phyloP scores from a whole-genome alignment of 23 tunicate genomes.

The Trididemnum miniatum region DNA sequence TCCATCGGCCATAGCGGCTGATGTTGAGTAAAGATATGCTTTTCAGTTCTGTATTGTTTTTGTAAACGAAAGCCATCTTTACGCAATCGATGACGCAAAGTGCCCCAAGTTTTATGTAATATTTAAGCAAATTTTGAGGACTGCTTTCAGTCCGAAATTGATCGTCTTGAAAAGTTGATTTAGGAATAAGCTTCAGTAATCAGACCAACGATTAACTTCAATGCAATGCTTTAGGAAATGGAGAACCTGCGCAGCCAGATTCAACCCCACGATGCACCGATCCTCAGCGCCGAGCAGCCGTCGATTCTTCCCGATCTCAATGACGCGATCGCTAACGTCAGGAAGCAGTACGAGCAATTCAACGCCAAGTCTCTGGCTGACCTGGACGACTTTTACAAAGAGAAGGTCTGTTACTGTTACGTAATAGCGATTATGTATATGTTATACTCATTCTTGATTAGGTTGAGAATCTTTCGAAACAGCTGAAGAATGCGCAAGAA shows the following conservation, averaged over 20 bases:
- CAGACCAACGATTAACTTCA: too few relatives aligned
- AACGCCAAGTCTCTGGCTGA: slow-evolving; percentile 81
- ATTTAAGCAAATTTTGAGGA: too few relatives aligned
- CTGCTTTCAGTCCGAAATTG: too few relatives aligned
- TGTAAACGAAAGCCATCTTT: too few relatives aligned
- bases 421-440: background rate
- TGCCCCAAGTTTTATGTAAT: too few relatives aligned
- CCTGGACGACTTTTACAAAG: slow-evolving; percentile 75
- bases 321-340: slow-evolving; percentile 68
- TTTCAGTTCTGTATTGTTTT: too few relatives aligned
- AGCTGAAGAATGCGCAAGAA: slow-evolving; percentile 60
- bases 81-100: too few relatives aligned
- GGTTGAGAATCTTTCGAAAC: slow-evolving; percentile 65
- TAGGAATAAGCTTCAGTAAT: too few relatives aligned
- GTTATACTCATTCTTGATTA: background rate
- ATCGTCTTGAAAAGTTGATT: too few relatives aligned
- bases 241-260: slow-evolving; percentile 70
- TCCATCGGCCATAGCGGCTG: too few relatives aligned
- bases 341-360: slow-evolving; percentile 87
- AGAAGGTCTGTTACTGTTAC: slow-evolving; percentile 45
- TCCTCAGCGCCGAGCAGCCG: slow-evolving; percentile 44
- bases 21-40: too few relatives aligned
- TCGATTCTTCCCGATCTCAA: slow-evolving; percentile 67
- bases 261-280: slow-evolving; percentile 47
- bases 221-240: slow-evolving; percentile 67